Evolutionary conservation across 2,113 vertebrate genomes (phyloP).

Genomic region (Monopterus albus): DNA sequence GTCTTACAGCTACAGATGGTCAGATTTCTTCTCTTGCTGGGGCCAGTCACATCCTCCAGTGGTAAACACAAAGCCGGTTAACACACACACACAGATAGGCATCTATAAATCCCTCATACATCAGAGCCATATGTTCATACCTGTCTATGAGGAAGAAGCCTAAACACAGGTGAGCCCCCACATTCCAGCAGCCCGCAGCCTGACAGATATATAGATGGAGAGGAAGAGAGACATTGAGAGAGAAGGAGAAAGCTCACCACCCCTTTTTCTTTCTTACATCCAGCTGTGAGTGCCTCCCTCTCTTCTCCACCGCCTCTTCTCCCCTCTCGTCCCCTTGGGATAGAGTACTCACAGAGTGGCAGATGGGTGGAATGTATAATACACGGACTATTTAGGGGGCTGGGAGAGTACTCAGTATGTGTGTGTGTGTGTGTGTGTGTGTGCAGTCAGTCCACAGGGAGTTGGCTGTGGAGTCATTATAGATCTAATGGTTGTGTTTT

Average conservation of each 20-base stretch:
- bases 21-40: constrained; percentile 55
- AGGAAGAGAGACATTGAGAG: constrained; percentile 9
- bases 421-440: constrained; percentile 36
- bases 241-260: constrained; percentile 9
- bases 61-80: constrained; percentile 30
- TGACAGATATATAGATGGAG: constrained; percentile 67
- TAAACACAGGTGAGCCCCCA: constrained; percentile 73
- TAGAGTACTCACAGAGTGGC: constrained; percentile 77
- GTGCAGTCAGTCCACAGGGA: constrained; percentile 69
- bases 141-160: constrained; percentile 67
- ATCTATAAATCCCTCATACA: constrained; percentile 74
- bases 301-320: constrained; percentile 55
- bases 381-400: constrained; percentile 77
- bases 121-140: constrained; percentile 70
- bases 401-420: constrained; percentile 40
- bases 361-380: constrained; percentile 88
- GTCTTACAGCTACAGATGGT: constrained; percentile 63
- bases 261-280: constrained; percentile 45
- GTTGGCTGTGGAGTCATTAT: constrained; percentile 81
- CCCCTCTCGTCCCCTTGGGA: constrained; percentile 74
- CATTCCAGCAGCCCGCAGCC: constrained; percentile 68
- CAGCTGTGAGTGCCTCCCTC: constrained; percentile 68
- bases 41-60: constrained; percentile 31
- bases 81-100: constrained; percentile 6
- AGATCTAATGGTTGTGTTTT: constrained; percentile 85